phyloP scores from a whole-genome alignment of 2,113 vertebrate genomes.

The Patagioenas fasciata region DNA sequence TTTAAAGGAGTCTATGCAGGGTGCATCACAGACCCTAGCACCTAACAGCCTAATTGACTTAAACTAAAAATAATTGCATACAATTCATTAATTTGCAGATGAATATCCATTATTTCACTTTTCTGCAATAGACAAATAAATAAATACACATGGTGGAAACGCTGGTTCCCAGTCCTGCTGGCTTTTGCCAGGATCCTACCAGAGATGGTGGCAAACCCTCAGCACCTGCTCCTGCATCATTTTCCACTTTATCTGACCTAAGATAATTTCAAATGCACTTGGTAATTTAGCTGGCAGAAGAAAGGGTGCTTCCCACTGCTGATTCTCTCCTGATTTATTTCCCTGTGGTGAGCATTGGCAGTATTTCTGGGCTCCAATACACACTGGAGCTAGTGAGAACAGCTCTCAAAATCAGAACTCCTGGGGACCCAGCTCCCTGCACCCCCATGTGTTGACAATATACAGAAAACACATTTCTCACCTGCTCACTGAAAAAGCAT shows the following conservation, averaged over 20 bases:
- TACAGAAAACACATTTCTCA: neutral
- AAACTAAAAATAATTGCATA: neutral
- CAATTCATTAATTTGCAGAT: neutral
- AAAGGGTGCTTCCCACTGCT: neutral
- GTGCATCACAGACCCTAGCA: neutral
- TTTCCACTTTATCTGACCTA: neutral
- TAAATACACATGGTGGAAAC: neutral
- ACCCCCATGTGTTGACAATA: neutral
- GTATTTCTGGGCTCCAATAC: neutral
- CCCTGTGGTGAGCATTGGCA: fast-evolving
- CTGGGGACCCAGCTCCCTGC: neutral
- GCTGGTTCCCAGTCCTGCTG: fast-evolving
- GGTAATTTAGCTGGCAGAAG: neutral
- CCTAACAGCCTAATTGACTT: neutral
- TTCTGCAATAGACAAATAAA: neutral
- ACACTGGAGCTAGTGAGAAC: neutral
- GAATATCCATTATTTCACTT: neutral
- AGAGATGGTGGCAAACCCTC: neutral
- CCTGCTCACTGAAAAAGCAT: neutral
- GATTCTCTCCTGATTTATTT: neutral
- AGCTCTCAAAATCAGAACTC: neutral
- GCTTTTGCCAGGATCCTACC: fast-evolving
- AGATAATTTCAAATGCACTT: neutral
- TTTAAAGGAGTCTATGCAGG: neutral
- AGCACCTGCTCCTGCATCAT: neutral